Evolutionary conservation across 2,888 invertebrate species (phyloP).

Genomic region (Metallyticus violacea): DNA sequence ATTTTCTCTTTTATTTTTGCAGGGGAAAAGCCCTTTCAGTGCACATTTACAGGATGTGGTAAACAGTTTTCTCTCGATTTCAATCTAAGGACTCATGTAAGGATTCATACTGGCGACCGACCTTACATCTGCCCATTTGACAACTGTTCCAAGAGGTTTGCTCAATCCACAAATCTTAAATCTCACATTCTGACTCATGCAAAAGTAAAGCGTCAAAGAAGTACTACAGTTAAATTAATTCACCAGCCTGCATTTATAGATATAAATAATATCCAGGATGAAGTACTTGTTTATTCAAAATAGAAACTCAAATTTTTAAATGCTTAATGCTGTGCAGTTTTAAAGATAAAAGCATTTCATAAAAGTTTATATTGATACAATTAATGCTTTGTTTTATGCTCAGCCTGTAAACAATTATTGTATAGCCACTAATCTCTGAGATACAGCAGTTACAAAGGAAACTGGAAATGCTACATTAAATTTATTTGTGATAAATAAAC

Average conservation of each 20-base stretch:
- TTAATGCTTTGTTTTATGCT: background rate
- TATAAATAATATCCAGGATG: background rate
- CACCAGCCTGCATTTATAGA: background rate
- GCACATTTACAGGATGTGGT: constrained; percentile 96
- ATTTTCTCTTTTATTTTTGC: background rate
- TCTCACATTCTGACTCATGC: constrained; percentile 58
- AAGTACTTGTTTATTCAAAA: background rate
- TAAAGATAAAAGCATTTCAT: background rate
- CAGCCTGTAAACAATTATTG: background rate
- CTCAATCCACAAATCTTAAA: constrained; percentile 58
- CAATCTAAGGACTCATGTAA: constrained; percentile 57
- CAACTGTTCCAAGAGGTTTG: constrained; percentile 57
- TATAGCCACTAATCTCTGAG: background rate
- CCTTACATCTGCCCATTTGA: constrained; percentile 59
- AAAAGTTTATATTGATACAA: background rate
- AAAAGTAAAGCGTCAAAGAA: constrained; percentile 40
- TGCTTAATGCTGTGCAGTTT: background rate
- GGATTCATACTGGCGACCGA: background rate
- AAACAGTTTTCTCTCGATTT: constrained; percentile 95
- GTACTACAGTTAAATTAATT: background rate
- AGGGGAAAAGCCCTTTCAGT: constrained; percentile 53
- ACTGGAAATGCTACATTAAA: background rate
- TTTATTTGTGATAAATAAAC: background rate
- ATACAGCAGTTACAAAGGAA: background rate
- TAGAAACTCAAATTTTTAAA: background rate